These are phyloP conservation scores for Istiophorus platypterus DNA, from an alignment of 2,113 vertebrate genomes.

Conservation along the genomic window DNA sequence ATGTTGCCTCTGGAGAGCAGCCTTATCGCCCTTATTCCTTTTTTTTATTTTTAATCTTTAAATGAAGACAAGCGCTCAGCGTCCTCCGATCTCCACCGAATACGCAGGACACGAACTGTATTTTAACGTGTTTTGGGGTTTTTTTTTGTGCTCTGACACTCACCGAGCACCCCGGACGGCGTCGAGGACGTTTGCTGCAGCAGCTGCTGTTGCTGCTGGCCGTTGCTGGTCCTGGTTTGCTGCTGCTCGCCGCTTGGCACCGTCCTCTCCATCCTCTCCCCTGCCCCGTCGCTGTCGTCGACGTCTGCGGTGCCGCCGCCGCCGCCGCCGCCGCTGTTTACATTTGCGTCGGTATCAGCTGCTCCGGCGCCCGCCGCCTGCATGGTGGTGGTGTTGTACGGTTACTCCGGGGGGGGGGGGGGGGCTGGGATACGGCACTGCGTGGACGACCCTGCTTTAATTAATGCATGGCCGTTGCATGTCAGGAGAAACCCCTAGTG, in stretches of 20 bases:
- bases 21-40: neutral
- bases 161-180: slow-evolving; percentile 74
- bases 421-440: slow-evolving; percentile 18
- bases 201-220: slow-evolving; percentile 43
- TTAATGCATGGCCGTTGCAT: slow-evolving; percentile 40
- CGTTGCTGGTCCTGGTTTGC: slow-evolving; percentile 15
- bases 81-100: neutral
- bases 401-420: neutral
- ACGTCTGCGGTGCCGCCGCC: slow-evolving; percentile 47
- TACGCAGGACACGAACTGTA: neutral
- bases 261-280: slow-evolving; percentile 77
- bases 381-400: too few relatives aligned
- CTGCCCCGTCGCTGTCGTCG: slow-evolving; percentile 58
- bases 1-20: neutral
- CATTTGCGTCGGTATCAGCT: slow-evolving; percentile 60
- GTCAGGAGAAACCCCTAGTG: slow-evolving; percentile 6
- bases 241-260: slow-evolving; percentile 47
- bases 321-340: slow-evolving; percentile 49
- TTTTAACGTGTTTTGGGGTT: too few relatives aligned
- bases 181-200: slow-evolving; percentile 51
- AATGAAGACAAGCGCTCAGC: neutral
- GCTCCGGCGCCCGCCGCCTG: slow-evolving; percentile 51
- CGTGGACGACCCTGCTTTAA: neutral
- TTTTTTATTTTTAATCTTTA: neutral
- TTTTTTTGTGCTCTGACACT: slow-evolving; percentile 29